phyloP scores from a whole-genome alignment of 2,113 vertebrate genomes.

The Syngnathus floridae region DNA sequence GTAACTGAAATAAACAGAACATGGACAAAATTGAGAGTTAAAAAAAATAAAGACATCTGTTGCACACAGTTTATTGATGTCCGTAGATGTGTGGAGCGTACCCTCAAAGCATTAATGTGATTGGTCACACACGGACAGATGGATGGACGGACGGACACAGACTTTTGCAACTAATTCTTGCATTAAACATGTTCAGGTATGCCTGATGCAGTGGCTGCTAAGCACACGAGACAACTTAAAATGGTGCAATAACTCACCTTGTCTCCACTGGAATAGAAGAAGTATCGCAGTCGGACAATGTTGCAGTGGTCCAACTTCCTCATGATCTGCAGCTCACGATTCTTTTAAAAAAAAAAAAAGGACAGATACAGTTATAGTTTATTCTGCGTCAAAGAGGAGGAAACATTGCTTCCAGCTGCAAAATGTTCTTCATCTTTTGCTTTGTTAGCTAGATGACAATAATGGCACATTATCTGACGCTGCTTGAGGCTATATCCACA shows the following conservation, averaged over 20 bases:
- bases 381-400: not conserved
- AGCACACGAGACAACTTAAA: not conserved
- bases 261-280: conserved; percentile 99
- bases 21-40: too few species aligned
- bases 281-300: conserved; percentile 97
- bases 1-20: too few species aligned
- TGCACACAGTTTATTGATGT: too few species aligned
- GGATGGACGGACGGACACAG: not conserved
- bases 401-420: too few species aligned
- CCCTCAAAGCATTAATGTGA: too few species aligned
- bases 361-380: not conserved
- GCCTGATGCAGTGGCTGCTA: not conserved
- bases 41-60: too few species aligned
- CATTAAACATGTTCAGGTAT: not conserved
- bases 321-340: conserved; percentile 99
- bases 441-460: too few species aligned
- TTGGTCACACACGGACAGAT: too few species aligned
- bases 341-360: conserved; percentile 69
- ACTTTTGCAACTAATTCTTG: not conserved
- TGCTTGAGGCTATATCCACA: too few species aligned
- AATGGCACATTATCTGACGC: too few species aligned
- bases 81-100: too few species aligned
- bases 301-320: conserved; percentile 99
- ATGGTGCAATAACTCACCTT: conserved; percentile 76
- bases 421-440: too few species aligned